Base-by-base conservation (phyloP, 2,888 invertebrate species). In the Apodemia zela region DNA sequence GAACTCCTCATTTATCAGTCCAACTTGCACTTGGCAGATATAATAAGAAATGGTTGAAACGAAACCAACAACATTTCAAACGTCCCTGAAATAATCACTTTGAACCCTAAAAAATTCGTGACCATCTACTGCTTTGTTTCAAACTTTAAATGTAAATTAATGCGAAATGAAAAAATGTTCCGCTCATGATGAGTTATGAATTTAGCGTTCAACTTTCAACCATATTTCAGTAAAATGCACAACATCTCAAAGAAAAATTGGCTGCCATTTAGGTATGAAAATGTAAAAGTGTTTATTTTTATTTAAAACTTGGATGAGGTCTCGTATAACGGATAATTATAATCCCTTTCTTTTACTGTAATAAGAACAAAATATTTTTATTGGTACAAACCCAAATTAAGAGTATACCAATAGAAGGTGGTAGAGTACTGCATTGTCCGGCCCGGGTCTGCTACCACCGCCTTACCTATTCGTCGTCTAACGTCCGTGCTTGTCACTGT, bases 131-230 rank as follows among this genome's bases (percentile, higher is more conserved):
- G 13, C 13, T 21, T 25, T 54, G 54, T 21, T 54, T 25, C 21
- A 25, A 54, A 54, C 54, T 54, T 21, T 13, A 54, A 54, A 54
- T 21, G 54, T 54, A 54, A 54, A 54, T 54, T 21, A 21, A 54
- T 25, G 54, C 54, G 54, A 54, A 54, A 54, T 54, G 21, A 54
- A 54, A 54, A 54, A 54, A 54, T 54, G 25, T 54, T 25, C 25
- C 25, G 54, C 54, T 54, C 18, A 54, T 21, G 54, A 54, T 54
- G 54, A 25, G 21, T 54, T 54, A 54, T 42, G 42, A 42, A 42
- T 42, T 54, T 25, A 25, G 18, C 54, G 54, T 54, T 54, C 13
- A 25, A 51, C 18, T 51, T 51, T 51, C 21, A 51, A 51, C 51
- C 51, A 11, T 51, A 51, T 51, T 51, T 51, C 51, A 18, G 21